These are phyloP conservation scores for Limanda limanda DNA, from an alignment of 2,113 vertebrate genomes.

Conservation along the genomic window DNA sequence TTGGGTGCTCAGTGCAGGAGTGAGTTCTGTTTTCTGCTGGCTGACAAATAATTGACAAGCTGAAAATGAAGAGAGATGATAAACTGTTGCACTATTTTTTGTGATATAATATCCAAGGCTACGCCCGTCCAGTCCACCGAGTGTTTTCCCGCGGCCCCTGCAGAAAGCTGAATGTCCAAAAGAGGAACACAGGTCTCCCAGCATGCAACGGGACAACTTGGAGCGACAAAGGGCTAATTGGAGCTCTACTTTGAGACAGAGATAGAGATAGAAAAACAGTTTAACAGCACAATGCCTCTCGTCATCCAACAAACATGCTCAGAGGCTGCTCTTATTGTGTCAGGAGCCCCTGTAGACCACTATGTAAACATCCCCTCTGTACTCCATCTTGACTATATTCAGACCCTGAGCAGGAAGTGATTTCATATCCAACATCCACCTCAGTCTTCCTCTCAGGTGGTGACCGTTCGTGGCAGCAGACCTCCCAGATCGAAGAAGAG, in stretches of 20 bases:
- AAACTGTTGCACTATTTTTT: slow-evolving; percentile 3
- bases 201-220: slow-evolving; percentile 47
- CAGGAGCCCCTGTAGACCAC: slow-evolving; percentile 41
- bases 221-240: slow-evolving; percentile 27
- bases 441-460: slow-evolving; percentile 74
- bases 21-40: slow-evolving; percentile 5
- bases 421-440: slow-evolving; percentile 69
- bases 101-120: not conserved
- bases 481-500: slow-evolving; percentile 22
- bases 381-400: slow-evolving; percentile 65
- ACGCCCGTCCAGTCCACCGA: not conserved
- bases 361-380: slow-evolving; percentile 71
- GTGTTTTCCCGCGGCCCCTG: slow-evolving; percentile 32
- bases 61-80: not conserved
- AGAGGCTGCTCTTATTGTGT: slow-evolving; percentile 63
- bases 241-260: slow-evolving; percentile 13
- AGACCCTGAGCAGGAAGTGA: slow-evolving; percentile 72
- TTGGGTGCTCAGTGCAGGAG: not conserved
- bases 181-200: slow-evolving; percentile 37
- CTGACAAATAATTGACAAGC: slow-evolving; percentile 16
- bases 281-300: slow-evolving; percentile 55
- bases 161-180: slow-evolving; percentile 16
- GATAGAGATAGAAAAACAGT: slow-evolving; percentile 23
- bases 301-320: slow-evolving; percentile 62
- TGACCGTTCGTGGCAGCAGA: slow-evolving; percentile 18